Percentiles rank a stretch among this genome's conserved stretches.
Evolutionary conservation across 2,113 vertebrate species (phyloP).

Genomic region (Diphyllodes magnificus): DNA sequence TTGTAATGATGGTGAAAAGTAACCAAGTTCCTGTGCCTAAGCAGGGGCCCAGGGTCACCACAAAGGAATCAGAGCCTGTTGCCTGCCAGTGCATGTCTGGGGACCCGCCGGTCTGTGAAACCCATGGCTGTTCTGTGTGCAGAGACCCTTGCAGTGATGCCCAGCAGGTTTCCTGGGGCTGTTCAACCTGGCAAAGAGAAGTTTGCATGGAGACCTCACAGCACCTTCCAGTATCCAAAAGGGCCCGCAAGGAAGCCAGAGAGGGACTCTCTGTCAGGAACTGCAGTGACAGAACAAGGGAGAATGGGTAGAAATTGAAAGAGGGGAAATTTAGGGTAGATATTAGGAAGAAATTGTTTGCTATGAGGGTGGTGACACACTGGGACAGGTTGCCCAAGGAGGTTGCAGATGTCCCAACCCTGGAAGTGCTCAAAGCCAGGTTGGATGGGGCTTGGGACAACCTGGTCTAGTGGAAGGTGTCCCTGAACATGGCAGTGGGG

Average conservation of each 20-base stretch:
- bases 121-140: neutral
- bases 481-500: neutral
- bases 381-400: neutral
- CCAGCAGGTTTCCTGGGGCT: neutral
- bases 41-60: neutral
- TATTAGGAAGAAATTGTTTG: neutral
- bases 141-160: no score
- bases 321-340: neutral
- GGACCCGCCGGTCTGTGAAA: rapidly evolving
- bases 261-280: neutral
- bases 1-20: no score
- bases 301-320: neutral
- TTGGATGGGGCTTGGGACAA: neutral
- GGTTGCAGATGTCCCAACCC: neutral
- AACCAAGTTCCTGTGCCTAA: rapidly evolving
- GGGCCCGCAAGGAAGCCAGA: neutral
- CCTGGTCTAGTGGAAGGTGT: neutral
- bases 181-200: neutral
- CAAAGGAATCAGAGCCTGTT: neutral
- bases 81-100: rapidly evolving
- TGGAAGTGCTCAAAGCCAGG: neutral
- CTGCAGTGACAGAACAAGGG: no score
- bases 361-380: neutral
- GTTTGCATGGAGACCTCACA: neutral
- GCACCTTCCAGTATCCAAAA: neutral